These are phyloP conservation scores for Loris lydekkerianus DNA, from an alignment of 2,797 vertebrate genomes.

Conservation along the genomic window DNA sequence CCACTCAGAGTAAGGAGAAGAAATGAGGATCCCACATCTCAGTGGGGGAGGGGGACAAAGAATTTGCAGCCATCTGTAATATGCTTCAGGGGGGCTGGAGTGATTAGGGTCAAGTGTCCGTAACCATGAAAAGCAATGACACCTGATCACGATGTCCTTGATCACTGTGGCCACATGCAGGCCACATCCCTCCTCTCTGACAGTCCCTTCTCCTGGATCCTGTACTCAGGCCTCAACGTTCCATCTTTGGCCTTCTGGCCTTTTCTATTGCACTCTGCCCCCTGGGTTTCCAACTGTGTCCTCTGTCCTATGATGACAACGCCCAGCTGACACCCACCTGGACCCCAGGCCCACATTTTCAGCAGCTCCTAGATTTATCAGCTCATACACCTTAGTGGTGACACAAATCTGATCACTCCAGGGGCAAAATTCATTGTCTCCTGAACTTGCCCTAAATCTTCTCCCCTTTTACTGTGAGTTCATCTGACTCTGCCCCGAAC, in stretches of 20 bases:
- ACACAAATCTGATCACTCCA: not conserved
- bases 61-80: not conserved
- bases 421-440: not conserved
- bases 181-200: no score
- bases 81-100: not conserved
- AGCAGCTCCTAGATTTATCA: not conserved
- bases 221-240: not conserved
- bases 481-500: not conserved
- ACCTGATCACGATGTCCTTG: not conserved
- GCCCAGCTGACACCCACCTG: not conserved
- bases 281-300: not conserved
- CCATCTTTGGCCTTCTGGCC: not conserved
- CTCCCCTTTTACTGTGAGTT: not conserved
- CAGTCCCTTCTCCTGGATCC: not conserved
- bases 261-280: not conserved
- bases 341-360: not conserved
- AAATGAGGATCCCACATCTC: not conserved
- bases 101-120: not conserved
- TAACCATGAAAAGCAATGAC: not conserved
- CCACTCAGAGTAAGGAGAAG: not conserved
- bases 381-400: no score
- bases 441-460: not conserved
- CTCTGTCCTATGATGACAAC: not conserved
- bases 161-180: not conserved
- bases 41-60: not conserved